Conservation (phyloP, 1,140 invertebrate genomes). For the Caenorhabditis inopinata region DNA sequence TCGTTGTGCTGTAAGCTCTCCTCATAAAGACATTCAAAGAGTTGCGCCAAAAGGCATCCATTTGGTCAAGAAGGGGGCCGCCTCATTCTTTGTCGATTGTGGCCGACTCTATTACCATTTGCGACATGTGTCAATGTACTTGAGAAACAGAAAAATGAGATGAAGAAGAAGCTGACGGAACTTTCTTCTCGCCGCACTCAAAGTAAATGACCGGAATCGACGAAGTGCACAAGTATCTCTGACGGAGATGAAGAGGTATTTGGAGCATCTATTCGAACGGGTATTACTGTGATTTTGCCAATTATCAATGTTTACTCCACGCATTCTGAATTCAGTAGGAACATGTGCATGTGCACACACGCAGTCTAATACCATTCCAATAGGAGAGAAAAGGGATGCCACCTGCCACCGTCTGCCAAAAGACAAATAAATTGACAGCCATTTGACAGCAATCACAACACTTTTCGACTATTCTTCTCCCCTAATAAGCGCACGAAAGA, state of each 20-base stretch:
- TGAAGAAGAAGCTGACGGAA: background rate
- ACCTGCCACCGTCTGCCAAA: slow-evolving; percentile 32
- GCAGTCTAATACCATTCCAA: slow-evolving; percentile 34
- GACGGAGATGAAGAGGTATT: background rate
- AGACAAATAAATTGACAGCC: slow-evolving; percentile 32
- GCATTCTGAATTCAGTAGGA: background rate
- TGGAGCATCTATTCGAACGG: background rate
- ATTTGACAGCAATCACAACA: slow-evolving; percentile 5
- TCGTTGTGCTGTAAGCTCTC: slow-evolving; percentile 2
- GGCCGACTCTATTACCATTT: slow-evolving; percentile 28
- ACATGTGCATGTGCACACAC: slow-evolving; percentile 2
- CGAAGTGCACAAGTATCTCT: too few species aligned
- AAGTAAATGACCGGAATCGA: background rate
- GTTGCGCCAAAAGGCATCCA: background rate
- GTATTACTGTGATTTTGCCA: background rate
- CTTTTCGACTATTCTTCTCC: background rate
- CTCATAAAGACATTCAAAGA: slow-evolving; percentile 17
- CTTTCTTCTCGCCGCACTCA: background rate
- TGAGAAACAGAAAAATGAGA: background rate
- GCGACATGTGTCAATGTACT: slow-evolving; percentile 29
- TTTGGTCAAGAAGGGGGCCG: slow-evolving; percentile 18
- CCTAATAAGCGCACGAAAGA: slow-evolving; percentile 7
- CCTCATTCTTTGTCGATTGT: background rate
- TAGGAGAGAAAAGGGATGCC: background rate
- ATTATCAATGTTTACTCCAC: slow-evolving; percentile 18